phyloP scores from a whole-genome alignment of 2,113 vertebrate species.

The Anoura caudifer region DNA sequence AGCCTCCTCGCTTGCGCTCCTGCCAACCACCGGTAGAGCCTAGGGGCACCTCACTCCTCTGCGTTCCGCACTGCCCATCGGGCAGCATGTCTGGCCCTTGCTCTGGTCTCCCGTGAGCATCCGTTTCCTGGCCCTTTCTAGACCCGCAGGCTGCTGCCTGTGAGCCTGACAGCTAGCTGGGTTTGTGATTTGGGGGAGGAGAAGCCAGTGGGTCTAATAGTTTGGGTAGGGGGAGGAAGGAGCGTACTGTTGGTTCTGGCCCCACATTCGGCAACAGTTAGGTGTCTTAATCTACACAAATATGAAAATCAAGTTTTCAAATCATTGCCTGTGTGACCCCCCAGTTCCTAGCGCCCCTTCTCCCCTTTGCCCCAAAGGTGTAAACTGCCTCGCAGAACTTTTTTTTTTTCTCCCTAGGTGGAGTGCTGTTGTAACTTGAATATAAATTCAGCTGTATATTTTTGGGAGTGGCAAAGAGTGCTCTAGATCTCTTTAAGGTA shows the following conservation, averaged over 20 bases:
- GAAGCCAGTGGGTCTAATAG: neutral
- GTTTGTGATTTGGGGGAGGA: slow-evolving; percentile 33
- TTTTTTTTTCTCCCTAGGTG: neutral
- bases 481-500: neutral
- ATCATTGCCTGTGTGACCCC: neutral
- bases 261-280: neutral
- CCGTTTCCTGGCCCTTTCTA: neutral
- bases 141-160: neutral
- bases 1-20: neutral
- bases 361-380: neutral
- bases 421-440: slow-evolving; percentile 1
- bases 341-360: neutral
- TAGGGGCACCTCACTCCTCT: neutral
- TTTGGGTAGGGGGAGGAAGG: neutral
- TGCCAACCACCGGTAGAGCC: neutral
- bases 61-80: neutral
- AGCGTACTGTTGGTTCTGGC: neutral
- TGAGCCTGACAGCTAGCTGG: slow-evolving; percentile 25
- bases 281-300: neutral
- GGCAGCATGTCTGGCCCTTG: neutral
- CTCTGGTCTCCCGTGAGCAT: neutral
- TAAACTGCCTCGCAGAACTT: neutral
- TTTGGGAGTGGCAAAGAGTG: neutral
- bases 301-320: slow-evolving; percentile 11
- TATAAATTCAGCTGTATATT: neutral